Evolutionary conservation across 2,888 invertebrate genomes (phyloP), one percentile per base, ranked within the genome.

Genomic region (Limnephilus lunatus): DNA sequence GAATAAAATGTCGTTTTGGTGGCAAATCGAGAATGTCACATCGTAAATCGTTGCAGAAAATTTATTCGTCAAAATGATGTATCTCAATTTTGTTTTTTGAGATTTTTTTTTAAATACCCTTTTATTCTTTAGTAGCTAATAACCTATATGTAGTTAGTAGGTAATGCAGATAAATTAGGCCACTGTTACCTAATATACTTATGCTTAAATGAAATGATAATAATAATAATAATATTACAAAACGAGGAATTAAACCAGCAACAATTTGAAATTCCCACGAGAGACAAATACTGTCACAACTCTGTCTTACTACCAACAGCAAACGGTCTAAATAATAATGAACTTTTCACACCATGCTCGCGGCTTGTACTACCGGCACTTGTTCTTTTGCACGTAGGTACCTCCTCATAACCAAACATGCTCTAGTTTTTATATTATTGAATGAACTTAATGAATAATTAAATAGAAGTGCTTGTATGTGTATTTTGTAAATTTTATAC

Each of bases 241-340:
- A 86, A 86, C n/a, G 86, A 86, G 86, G 86, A 86, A 86, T 86
- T 44, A 86, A 86, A 86, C 48, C 44, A 30, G 44, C 86, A 30
- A 19, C 86, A 86, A 86, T 86, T 86, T 86, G 9, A 86, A 86
- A 44, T 86, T 86, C 86, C 86, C 86, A 86, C 86, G 86, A 25
- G 35, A 86, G 86, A 39, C 44, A 83, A 83, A 35, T 39, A 48
- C 86, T 86, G 86, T 86, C 86, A 86, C 86, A 86, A 86, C 85
- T 85, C 85, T 48, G 68, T n/a, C 85, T 85, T 48, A 44, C 39
- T 86, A 86, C 48, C 25, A 68, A 86, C 86, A 68, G 44, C 86
- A n/a, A 83, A 32, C 35, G 35, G 32, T 32, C 39, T 19, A 44
- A 35, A 86, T 44, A 86, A 86, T 48, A 86, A 5, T 48, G 30